Evolutionary conservation across 2,113 vertebrate species (phyloP).

Genomic region (Myodes glareolus): DNA sequence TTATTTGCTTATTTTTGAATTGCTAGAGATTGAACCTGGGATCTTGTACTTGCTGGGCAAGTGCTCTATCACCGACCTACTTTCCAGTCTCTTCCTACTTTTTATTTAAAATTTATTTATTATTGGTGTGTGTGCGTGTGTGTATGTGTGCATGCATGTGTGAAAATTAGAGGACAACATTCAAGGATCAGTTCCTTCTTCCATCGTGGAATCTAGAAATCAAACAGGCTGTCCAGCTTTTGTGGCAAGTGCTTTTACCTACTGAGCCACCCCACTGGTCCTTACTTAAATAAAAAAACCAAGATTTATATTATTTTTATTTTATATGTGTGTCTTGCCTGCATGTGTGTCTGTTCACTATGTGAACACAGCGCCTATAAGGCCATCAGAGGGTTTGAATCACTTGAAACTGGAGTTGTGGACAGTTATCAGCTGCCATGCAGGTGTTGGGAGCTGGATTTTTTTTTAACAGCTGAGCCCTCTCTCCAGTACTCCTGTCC

Average conservation of each 20-base stretch:
- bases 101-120: not conserved
- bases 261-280: not conserved
- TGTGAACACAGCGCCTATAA: not conserved
- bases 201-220: not conserved
- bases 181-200: not conserved
- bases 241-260: not conserved
- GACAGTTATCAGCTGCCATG: not conserved
- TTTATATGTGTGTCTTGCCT: not conserved
- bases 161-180: not conserved
- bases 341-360: not conserved
- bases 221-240: not conserved
- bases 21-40: not conserved
- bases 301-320: not conserved
- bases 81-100: not conserved
- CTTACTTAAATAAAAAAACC: not conserved
- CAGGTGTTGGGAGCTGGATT: not conserved
- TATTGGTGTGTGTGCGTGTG: not conserved
- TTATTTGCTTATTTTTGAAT: not conserved
- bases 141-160: not conserved
- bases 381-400: not conserved
- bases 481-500: not conserved
- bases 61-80: not conserved
- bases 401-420: not conserved
- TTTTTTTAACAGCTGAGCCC: not conserved
- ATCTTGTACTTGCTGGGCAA: not conserved